Conservation (phyloP, 1,140 invertebrate genomes). For the Cherax destructor region DNA sequence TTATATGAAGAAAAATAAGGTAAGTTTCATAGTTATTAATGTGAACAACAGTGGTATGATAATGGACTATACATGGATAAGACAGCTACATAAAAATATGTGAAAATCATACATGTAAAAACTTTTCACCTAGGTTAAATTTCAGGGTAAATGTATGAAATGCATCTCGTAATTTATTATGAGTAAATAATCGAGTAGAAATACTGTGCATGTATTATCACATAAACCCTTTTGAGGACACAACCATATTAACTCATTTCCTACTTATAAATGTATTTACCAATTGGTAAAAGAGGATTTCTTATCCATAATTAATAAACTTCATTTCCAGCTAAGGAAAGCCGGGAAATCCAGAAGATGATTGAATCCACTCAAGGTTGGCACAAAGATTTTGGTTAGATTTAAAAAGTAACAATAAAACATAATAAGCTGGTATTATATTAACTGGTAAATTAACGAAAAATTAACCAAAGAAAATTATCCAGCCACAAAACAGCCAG, state of each 20-base stretch:
- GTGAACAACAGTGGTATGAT: neutral
- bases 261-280: neutral
- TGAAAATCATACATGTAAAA: too few relatives aligned
- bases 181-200: neutral
- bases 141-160: neutral
- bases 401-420: conserved; percentile 22
- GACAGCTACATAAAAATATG: neutral
- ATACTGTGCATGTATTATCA: neutral
- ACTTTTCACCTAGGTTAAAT: neutral
- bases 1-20: neutral
- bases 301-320: conserved; percentile 1
- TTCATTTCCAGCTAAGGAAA: conserved; percentile 60
- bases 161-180: neutral
- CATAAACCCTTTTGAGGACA: neutral
- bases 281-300: neutral
- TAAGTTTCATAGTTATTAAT: conserved; percentile 3
- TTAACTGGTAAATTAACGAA: conserved; percentile 31
- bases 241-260: neutral
- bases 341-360: conserved; percentile 33
- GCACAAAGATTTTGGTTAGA: conserved; percentile 55
- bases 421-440: conserved; percentile 3
- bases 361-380: conserved; percentile 64
- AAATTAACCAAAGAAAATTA: conserved; percentile 23
- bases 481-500: neutral
- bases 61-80: neutral